phyloP scores from a whole-genome alignment of 2,888 invertebrate genomes.

The Carcina quercana region DNA sequence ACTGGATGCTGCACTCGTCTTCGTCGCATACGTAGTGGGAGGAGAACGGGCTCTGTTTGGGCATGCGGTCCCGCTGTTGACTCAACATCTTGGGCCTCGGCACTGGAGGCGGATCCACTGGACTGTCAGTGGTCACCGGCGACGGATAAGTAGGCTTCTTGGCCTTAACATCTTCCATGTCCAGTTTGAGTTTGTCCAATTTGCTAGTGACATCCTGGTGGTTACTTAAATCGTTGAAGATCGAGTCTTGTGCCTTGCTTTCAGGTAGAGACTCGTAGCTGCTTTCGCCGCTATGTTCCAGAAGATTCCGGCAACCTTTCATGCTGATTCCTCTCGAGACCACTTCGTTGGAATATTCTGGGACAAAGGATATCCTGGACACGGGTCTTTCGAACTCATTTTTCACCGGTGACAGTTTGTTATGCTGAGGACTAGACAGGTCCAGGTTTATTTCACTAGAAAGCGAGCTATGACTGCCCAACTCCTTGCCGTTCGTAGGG shows the following conservation, averaged over 20 bases:
- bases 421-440: slow-evolving; percentile 64
- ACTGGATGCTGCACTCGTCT: slow-evolving; percentile 88
- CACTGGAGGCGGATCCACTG: slow-evolving; percentile 29
- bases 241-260: slow-evolving; percentile 28
- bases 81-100: slow-evolving; percentile 40
- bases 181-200: slow-evolving; percentile 50
- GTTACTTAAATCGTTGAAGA: slow-evolving; percentile 36
- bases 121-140: slow-evolving; percentile 30
- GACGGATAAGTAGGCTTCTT: slow-evolving; percentile 36
- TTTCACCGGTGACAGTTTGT: slow-evolving; percentile 47
- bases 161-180: slow-evolving; percentile 33
- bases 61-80: slow-evolving; percentile 38
- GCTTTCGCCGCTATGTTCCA: slow-evolving; percentile 54
- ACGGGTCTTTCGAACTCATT: slow-evolving; percentile 53
- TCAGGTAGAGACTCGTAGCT: slow-evolving; percentile 47
- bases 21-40: slow-evolving; percentile 83
- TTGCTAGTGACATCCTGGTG: slow-evolving; percentile 31
- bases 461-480: slow-evolving; percentile 60
- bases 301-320: slow-evolving; percentile 46
- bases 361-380: slow-evolving; percentile 47
- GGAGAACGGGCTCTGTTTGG: slow-evolving; percentile 69
- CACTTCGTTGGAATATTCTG: slow-evolving; percentile 57
- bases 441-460: slow-evolving; percentile 75
- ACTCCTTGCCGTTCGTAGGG: slow-evolving; percentile 55
- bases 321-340: slow-evolving; percentile 58